phyloP scores from a whole-genome alignment of 2,113 vertebrate genomes.

The Chinchilla lanigera region DNA sequence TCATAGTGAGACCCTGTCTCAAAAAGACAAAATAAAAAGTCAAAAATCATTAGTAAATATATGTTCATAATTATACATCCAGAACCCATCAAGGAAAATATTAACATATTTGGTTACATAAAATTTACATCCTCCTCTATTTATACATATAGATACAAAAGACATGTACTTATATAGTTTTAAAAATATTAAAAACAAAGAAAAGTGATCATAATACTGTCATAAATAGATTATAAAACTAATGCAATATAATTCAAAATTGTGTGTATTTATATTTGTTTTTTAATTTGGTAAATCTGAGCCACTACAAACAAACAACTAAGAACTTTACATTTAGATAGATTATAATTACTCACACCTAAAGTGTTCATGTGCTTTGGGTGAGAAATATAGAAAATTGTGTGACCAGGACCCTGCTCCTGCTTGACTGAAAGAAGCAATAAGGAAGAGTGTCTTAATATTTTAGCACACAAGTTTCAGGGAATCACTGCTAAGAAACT shows the following conservation, averaged over 20 bases:
- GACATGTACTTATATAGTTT: background rate
- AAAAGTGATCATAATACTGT: background rate
- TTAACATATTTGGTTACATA: background rate
- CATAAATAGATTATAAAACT: background rate
- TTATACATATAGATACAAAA: background rate
- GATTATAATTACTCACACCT: background rate
- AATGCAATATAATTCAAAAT: background rate
- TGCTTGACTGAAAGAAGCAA: background rate
- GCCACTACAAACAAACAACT: background rate
- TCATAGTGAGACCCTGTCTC: too few relatives aligned
- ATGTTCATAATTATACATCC: background rate
- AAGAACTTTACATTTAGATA: background rate
- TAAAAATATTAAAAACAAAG: conserved; percentile 1
- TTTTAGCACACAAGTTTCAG: background rate
- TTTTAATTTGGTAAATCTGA: background rate
- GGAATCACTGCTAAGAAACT: background rate
- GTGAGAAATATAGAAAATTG: background rate
- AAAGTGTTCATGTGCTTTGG: background rate
- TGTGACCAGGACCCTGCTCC: background rate
- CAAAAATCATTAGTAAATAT: background rate
- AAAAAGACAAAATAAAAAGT: too few relatives aligned
- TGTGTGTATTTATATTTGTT: background rate
- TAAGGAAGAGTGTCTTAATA: background rate
- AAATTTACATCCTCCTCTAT: background rate
- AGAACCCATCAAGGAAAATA: background rate